Evolutionary conservation across 2,888 invertebrate species (phyloP), one percentile per base, ranked within the genome.

Genomic region (Lordiphosa andalusiaca): DNA sequence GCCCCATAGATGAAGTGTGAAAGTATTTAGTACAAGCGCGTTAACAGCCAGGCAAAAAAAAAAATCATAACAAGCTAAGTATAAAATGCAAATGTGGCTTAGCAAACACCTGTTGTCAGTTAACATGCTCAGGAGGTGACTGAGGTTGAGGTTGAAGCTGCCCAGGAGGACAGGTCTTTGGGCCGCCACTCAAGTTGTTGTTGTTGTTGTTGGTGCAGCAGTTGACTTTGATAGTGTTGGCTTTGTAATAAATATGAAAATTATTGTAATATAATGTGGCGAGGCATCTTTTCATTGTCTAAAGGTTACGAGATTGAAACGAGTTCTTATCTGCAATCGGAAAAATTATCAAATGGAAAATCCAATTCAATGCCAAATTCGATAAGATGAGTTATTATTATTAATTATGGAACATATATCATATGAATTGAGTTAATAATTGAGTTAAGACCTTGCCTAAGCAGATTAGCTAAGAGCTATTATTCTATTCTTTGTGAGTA

Each of bases 31-130:
- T 78, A 61, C 56, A 65, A 50, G 53, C 48, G 64, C 80, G 83
- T 68, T 77, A 81, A 62, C 62, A 55, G 54, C 30, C 16, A 33
- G 25, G n/a, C n/a, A n/a, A n/a, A n/a, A n/a, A 25, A 42, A 46
- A 21, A 50, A 36, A 50, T 30, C 9, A 30, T 30, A 58, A 67
- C 50, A 44, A 65, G 66, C 67, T 46, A 55, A 57, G 53, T 64
- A 64, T 69, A 52, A 69, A 69, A 69, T 59, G 61, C 54, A 64
- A 64, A 58, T 58, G 63, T 63, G 49, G 59, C 65, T 65, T 65
- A 47, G 64, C 62, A 64, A 74, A 83, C 83, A 84, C 86, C 84
- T 84, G 84, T 71, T 72, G 71, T 56, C 67, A 67, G 58, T 73
- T 73, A 73, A 71, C 73, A 72, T 60, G 56, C 50, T 40, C 4